phyloP scores from a whole-genome alignment of 2,888 invertebrate genomes.

The Rhagonycha fulva region DNA sequence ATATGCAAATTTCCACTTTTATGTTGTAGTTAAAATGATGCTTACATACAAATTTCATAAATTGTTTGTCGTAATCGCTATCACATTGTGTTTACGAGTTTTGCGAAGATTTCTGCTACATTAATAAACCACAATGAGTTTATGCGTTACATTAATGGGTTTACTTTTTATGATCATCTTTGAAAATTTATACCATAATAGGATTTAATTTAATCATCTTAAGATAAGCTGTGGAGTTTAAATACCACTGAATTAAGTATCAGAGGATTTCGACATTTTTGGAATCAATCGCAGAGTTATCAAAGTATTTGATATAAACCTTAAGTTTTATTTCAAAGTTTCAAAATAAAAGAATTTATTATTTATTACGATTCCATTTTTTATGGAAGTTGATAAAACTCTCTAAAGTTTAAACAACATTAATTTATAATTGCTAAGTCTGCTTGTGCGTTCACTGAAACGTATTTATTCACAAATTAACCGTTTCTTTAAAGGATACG shows the following conservation, averaged over 20 bases:
- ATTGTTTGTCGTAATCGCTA: slow-evolving; percentile 22
- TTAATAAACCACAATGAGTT: background rate
- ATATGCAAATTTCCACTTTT: slow-evolving; percentile 14
- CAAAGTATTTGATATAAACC: background rate
- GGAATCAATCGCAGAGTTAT: background rate
- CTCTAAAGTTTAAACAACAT: background rate
- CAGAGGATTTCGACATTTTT: background rate
- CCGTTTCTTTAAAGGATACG: too few species aligned
- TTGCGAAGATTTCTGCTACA: background rate
- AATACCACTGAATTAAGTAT: background rate
- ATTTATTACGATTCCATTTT: background rate
- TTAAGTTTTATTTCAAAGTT: background rate
- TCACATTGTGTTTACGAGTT: slow-evolving; percentile 20
- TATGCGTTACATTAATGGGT: background rate
- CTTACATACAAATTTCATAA: slow-evolving; percentile 22
- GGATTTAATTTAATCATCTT: background rate
- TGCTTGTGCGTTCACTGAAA: background rate
- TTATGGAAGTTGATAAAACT: background rate
- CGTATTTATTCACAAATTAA: background rate
- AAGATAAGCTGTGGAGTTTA: background rate
- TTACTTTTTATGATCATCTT: background rate
- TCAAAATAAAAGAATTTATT: background rate
- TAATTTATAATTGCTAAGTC: background rate
- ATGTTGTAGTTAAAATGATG: slow-evolving; percentile 15
- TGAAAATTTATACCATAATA: background rate